Conservation (phyloP, 2,113 vertebrate genomes). For the Alectura lathami region DNA sequence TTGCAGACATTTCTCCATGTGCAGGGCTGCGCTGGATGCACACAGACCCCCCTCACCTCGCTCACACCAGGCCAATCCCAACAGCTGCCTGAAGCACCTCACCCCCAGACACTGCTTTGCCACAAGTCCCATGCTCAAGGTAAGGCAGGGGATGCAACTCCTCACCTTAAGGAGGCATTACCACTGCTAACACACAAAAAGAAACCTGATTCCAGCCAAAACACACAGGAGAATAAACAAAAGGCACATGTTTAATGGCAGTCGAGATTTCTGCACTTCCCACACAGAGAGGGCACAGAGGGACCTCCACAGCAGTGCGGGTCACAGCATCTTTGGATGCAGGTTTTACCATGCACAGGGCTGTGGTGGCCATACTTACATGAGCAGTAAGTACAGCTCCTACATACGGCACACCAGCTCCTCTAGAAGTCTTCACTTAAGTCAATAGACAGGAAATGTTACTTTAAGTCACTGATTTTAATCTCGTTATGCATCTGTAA, state of each 20-base stretch:
- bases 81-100: background rate
- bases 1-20: background rate
- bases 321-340: background rate
- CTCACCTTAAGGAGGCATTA: background rate
- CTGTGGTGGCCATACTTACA: background rate
- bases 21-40: background rate
- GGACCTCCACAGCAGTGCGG: background rate
- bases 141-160: background rate
- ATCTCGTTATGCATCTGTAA: background rate
- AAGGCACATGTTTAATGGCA: background rate
- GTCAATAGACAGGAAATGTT: background rate
- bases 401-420: background rate
- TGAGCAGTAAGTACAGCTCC: background rate
- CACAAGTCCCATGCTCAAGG: background rate
- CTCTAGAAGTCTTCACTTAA: background rate
- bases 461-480: background rate
- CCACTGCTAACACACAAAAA: background rate
- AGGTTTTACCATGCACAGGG: background rate
- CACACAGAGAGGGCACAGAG: fast-evolving
- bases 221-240: background rate
- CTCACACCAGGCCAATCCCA: background rate
- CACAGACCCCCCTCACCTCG: background rate
- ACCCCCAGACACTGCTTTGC: background rate
- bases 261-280: background rate
- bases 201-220: background rate